Base-by-base conservation (phyloP, 2,888 invertebrate genomes). In the Stegophylla sp. region DNA sequence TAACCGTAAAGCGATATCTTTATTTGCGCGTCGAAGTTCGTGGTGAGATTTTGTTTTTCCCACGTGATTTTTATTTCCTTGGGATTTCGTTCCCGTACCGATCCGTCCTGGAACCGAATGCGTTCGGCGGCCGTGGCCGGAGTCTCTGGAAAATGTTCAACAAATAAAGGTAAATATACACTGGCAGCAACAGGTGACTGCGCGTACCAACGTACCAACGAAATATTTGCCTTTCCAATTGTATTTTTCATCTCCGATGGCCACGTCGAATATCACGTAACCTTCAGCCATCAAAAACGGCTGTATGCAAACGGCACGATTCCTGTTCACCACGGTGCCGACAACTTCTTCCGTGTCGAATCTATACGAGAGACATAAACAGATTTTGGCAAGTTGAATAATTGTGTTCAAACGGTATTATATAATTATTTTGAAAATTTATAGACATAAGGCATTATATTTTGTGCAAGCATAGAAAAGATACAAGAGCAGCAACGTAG, bases 161-260 rank as follows among this genome's bases (percentile, higher is more conserved):
- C 43, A 63, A 15, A 59, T 28, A 75, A n/a, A 41, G 7, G 1
- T 28, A 0, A 43, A 67, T 56, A n/a, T n/a, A n/a, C n/a, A n/a
- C n/a, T n/a, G n/a, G n/a, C n/a, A n/a, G n/a, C n/a, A n/a, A n/a
- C n/a, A n/a, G n/a, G n/a, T n/a, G n/a, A n/a, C n/a, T n/a, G n/a
- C n/a, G n/a, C n/a, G n/a, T n/a, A n/a, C n/a, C n/a, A 28, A 72
- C 84, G 89, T 88, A 95, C 95, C 96, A 83, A 97, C 93, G 86
- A 95, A 96, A 87, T 92, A 96, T 88, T 91, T 92, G 84, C 96
- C 95, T 85, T 94, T 93, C 94, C 95, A 96, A 85, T 94, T 93
- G 86, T 91, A 97, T 69, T 91, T 91, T 82, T 92, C 92, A 82
- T 92, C 93, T 82, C 94, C 94, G 73, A 94, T 91, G 0, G 95